A percentile compares a stretch with the other conserved stretches of the same genome.
Evolutionary conservation across 2,888 invertebrate genomes (phyloP).

Genomic region (Trichopoda pennipes): DNA sequence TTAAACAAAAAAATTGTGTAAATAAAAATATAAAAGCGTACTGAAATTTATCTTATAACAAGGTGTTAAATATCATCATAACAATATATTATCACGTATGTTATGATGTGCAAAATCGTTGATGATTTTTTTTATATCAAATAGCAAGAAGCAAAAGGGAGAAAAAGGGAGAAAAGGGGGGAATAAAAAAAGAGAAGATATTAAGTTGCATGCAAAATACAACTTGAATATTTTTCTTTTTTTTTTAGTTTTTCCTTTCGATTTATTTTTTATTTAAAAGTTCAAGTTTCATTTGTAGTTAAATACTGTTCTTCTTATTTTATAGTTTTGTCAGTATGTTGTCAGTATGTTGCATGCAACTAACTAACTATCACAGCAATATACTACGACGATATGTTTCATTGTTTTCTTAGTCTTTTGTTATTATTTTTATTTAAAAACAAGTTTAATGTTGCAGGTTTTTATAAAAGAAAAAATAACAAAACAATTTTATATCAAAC

Average conservation of each 20-base stretch:
- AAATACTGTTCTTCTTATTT: conserved; percentile 44
- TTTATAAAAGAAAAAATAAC: conserved; percentile 20
- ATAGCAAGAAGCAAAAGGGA: background rate
- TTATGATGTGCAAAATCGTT: conserved; percentile 30
- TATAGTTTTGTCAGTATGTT: conserved; percentile 30
- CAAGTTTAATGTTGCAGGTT: conserved; percentile 60
- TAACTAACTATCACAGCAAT: background rate
- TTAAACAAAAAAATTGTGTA: background rate
- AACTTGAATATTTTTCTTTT: conserved; percentile 18
- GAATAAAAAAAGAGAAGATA: background rate
- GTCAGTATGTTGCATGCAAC: conserved; percentile 25
- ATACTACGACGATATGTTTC: background rate
- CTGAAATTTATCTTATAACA: background rate
- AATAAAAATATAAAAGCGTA: background rate
- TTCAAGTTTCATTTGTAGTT: conserved; percentile 55
- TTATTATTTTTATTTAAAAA: conserved; percentile 29
- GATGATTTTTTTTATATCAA: conserved; percentile 15
- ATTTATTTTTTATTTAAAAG: conserved; percentile 29
- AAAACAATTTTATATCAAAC: background rate
- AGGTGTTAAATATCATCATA: conserved; percentile 14
- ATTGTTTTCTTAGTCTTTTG: conserved; percentile 14
- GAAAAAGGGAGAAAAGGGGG: too few relatives aligned
- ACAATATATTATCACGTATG: background rate
- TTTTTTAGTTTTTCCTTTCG: background rate
- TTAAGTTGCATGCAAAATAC: conserved; percentile 33